These are phyloP conservation scores for Misgurnus mizolepis DNA, from an alignment of 2,113 vertebrate genomes.

Conservation along the genomic window DNA sequence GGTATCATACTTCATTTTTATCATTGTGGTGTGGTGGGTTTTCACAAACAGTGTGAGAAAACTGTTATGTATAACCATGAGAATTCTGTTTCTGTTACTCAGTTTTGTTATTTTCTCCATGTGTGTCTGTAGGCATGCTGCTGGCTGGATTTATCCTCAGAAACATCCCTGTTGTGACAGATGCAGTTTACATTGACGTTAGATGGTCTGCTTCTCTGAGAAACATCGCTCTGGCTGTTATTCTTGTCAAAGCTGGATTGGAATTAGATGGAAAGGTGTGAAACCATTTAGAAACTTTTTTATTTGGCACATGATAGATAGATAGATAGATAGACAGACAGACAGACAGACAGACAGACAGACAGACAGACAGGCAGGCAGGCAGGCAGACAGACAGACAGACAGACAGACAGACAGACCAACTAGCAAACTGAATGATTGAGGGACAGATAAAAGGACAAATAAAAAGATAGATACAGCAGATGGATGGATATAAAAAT, in stretches of 20 bases:
- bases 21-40: background rate
- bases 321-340: too few species aligned
- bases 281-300: background rate
- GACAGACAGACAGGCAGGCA: too few species aligned
- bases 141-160: slow-evolving; percentile 88
- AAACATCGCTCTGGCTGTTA: slow-evolving; percentile 89
- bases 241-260: slow-evolving; percentile 85
- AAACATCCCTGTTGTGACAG: slow-evolving; percentile 82
- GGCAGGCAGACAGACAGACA: too few species aligned
- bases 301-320: too few species aligned
- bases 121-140: slow-evolving; percentile 85
- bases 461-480: too few species aligned
- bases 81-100: slow-evolving; percentile 10
- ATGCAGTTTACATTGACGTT: slow-evolving; percentile 75
- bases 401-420: too few species aligned
- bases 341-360: too few species aligned
- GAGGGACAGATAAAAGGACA: too few species aligned
- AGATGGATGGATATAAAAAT: too few species aligned
- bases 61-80: background rate
- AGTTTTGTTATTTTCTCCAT: slow-evolving; percentile 41
- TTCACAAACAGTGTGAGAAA: slow-evolving; percentile 2
- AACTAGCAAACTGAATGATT: too few species aligned
- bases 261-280: slow-evolving; percentile 72
- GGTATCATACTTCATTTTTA: background rate
- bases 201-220: slow-evolving; percentile 87